Base-by-base conservation (phyloP, 2,113 vertebrate genomes). In the Aramus guarauna region DNA sequence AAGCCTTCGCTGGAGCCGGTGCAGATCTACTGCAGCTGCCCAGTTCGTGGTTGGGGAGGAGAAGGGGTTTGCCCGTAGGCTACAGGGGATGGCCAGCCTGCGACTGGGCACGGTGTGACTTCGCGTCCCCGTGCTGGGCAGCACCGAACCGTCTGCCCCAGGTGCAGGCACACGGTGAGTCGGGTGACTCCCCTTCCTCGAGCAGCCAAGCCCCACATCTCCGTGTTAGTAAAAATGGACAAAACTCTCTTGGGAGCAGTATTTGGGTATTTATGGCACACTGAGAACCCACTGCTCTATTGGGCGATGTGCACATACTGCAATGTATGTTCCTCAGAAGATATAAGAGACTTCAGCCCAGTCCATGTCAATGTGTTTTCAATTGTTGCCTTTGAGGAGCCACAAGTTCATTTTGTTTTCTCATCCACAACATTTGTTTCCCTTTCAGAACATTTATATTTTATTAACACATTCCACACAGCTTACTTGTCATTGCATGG, bases 391-490 rank as follows among this genome's bases (percentile, higher is more conserved):
- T 92, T 94, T 95, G 93, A 95, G 67, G 37, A 91, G 71, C 14
- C 22, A 3, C 86, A 59, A 94, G 74, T 73, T 81, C 87, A 6
- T 85, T 80, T 95, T 97, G 96, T 97, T 96, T 97, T 96, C 91
- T 87, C 77, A 50, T 59, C 59, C 18, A 2, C 53, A 55, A 29
- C 29, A 37, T 95, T 96, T 96, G 74, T 95, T 97, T 94, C 89
- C 79, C 87, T 85, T 94, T 48, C 87, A 59, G 71, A 92, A 78
- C 45, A 47, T 83, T 94, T 82, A 53, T 97, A 79, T 97, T 97
- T 97, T 95, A 95, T 89, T 91, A 97, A 92, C 74, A 52, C 96
- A 95, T 97, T 96, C 96, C 94, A 69, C 39, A 88, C 83, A 95
- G 94, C 79, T 96, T 90, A 79, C 84, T 92, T 82, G 86, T 76